phyloP scores from a whole-genome alignment of 2,113 vertebrate species.

The Cyprinodon variegatus region DNA sequence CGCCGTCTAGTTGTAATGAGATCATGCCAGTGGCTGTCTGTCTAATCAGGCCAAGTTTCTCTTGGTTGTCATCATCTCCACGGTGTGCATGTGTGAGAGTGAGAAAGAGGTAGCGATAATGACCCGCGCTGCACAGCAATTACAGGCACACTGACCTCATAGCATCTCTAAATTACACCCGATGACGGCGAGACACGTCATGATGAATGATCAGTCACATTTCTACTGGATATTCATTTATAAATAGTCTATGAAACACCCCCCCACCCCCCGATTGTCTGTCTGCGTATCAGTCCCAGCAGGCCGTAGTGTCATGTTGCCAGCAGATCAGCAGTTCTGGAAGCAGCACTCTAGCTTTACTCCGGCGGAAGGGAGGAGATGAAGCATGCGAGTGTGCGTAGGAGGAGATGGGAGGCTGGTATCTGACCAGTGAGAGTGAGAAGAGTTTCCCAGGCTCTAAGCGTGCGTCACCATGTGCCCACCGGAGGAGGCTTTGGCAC shows the following conservation, averaged over 20 bases:
- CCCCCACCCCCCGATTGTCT: not conserved
- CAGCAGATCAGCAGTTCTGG: conserved; percentile 62
- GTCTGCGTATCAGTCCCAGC: conserved; percentile 44
- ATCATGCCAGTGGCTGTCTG: conserved; percentile 32
- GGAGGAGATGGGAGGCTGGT: conserved; percentile 19
- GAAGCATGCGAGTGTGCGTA: conserved; percentile 43
- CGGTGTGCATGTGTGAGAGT: conserved; percentile 8
- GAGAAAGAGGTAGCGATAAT: conserved; percentile 10
- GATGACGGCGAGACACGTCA: not conserved
- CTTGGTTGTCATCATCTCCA: conserved; percentile 40
- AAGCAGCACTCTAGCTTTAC: conserved; percentile 48
- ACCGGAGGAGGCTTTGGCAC: conserved; percentile 24
- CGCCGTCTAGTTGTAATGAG: conserved; percentile 30
- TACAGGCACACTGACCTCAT: conserved; percentile 13
- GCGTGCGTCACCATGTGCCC: conserved; percentile 35
- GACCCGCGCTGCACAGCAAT: conserved; percentile 13
- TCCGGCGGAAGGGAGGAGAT: conserved; percentile 46
- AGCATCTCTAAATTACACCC: conserved; percentile 7
- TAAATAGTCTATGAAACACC: no score
- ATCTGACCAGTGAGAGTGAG: conserved; percentile 60
- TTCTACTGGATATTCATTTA: not conserved
- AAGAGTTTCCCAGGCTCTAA: conserved; percentile 59
- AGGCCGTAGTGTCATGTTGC: conserved; percentile 55
- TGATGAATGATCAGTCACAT: not conserved
- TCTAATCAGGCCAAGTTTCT: conserved; percentile 29